phyloP scores from a whole-genome alignment of 2,113 vertebrate species.

The Cololabis saira region DNA sequence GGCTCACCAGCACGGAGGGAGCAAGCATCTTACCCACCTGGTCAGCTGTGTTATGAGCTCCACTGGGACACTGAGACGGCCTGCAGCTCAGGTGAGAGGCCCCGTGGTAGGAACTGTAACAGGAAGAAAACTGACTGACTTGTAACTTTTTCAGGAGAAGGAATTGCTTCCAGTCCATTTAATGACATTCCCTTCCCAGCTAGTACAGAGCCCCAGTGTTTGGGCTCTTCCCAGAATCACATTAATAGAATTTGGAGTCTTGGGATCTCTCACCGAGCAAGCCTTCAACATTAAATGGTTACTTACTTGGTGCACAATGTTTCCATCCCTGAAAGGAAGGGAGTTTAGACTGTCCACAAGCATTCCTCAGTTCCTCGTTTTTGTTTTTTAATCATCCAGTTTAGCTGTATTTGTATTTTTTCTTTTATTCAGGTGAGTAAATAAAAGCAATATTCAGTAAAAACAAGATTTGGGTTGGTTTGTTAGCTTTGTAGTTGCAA shows the following conservation, averaged over 20 bases:
- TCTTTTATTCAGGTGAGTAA: too few relatives aligned
- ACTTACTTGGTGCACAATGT: too few relatives aligned
- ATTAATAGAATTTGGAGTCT: neutral
- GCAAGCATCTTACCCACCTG: constrained; percentile 55
- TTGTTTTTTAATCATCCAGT: too few relatives aligned
- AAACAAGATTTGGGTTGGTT: too few relatives aligned
- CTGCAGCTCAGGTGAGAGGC: constrained; percentile 79
- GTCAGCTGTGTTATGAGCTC: constrained; percentile 82
- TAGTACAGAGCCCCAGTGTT: constrained; percentile 2
- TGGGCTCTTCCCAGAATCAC: neutral
- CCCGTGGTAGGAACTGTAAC: constrained; percentile 48
- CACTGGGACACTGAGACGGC: constrained; percentile 85
- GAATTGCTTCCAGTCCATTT: neutral
- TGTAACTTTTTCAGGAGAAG: neutral
- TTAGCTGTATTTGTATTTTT: too few relatives aligned
- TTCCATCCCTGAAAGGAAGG: too few relatives aligned
- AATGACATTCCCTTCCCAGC: neutral
- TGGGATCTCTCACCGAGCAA: too few relatives aligned
- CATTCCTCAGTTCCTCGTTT: too few relatives aligned
- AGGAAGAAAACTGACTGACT: neutral
- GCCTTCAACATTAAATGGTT: too few relatives aligned
- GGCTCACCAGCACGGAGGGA: constrained; percentile 81
- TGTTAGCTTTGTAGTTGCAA: too few relatives aligned
- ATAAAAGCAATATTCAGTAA: too few relatives aligned
- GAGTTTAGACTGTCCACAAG: too few relatives aligned